Conservation (phyloP, 2,888 invertebrate species). For the Portevinia maculata region DNA sequence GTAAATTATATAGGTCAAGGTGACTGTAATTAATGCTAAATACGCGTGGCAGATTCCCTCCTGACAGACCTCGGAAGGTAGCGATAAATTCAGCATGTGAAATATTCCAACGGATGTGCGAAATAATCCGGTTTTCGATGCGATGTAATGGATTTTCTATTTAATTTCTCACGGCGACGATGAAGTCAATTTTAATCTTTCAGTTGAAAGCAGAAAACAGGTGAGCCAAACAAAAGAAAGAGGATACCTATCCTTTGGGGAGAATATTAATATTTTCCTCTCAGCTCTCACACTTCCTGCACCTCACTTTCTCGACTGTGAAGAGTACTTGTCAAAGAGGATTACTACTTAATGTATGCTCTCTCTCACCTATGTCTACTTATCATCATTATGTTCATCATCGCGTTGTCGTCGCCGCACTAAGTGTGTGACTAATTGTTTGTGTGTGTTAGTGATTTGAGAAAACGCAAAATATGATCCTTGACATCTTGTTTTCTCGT, state of each 20-base stretch:
- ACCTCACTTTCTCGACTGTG: conserved; percentile 34
- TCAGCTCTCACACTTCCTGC: conserved; percentile 16
- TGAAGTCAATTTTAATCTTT: conserved; percentile 49
- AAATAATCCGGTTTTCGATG: neutral
- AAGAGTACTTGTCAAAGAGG: conserved; percentile 66
- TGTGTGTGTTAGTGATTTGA: neutral
- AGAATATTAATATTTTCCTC: conserved; percentile 57
- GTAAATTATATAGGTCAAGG: conserved; percentile 55
- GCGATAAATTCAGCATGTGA: conserved; percentile 42
- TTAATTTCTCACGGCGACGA: conserved; percentile 8
- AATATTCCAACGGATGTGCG: conserved; percentile 42
- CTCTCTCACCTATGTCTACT: conserved; percentile 62
- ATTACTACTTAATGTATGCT: conserved; percentile 64
- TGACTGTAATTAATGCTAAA: conserved; percentile 57
- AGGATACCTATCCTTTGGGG: conserved; percentile 44
- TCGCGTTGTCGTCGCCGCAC: conserved; percentile 38
- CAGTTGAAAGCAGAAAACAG: conserved; percentile 28
- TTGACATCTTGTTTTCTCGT: conserved; percentile 51
- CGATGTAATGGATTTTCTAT: conserved; percentile 34
- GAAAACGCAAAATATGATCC: conserved; percentile 39
- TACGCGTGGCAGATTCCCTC: conserved; percentile 14
- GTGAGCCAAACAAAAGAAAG: neutral
- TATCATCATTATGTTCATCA: conserved; percentile 63
- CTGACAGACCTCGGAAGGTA: neutral
- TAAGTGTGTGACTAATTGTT: conserved; percentile 17